These are phyloP conservation scores for Rissa tridactyla DNA, from an alignment of 2,113 vertebrate genomes.

Conservation along the genomic window DNA sequence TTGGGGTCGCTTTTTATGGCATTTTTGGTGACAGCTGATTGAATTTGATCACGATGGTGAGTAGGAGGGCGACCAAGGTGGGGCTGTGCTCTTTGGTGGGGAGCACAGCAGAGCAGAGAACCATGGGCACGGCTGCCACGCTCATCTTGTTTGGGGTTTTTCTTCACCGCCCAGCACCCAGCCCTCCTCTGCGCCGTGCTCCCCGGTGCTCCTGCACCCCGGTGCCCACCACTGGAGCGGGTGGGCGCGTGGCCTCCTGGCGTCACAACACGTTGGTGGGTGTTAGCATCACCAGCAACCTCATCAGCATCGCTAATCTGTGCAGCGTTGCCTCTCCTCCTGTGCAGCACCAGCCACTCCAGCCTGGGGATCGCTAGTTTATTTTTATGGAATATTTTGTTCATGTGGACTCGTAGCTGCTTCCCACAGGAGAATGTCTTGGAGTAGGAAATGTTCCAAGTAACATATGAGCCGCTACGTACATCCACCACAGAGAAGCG, in stretches of 20 bases:
- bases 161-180: not conserved
- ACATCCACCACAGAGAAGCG: not conserved
- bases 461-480: not conserved
- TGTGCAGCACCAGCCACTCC: not conserved
- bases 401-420: not conserved
- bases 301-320: not conserved
- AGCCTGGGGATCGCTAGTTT: not conserved
- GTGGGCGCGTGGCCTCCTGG: not conserved
- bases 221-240: not conserved
- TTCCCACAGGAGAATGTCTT: conserved; percentile 29
- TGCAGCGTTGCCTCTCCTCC: not conserved
- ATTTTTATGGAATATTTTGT: conserved; percentile 15
- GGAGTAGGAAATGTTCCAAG: conserved; percentile 29
- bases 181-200: not conserved
- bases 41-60: not conserved
- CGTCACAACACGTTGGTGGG: not conserved
- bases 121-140: not conserved
- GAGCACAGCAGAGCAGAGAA: not conserved
- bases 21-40: not conserved
- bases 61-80: not conserved
- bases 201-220: not conserved
- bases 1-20: not conserved
- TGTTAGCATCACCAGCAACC: not conserved
- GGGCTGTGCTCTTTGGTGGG: not conserved
- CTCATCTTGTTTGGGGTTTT: not conserved